Evolutionary conservation across 2,888 invertebrate species (phyloP).

Genomic region (Lutraria lutraria): DNA sequence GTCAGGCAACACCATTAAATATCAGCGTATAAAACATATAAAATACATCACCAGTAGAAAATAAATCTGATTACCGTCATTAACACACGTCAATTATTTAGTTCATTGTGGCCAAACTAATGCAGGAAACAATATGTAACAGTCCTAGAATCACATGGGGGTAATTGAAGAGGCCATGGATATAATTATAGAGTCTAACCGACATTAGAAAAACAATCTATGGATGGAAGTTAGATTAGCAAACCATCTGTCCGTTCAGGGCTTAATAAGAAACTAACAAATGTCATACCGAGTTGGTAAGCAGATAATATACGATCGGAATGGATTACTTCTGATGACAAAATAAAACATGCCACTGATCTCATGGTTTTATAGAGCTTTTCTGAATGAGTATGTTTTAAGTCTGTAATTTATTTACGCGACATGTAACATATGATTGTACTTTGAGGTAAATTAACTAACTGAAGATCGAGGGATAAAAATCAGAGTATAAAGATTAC

Average conservation of each 20-base stretch:
- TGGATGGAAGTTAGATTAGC: background rate
- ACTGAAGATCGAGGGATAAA: too few relatives aligned
- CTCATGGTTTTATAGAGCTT: constrained; percentile 8
- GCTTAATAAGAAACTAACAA: background rate
- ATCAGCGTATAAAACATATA: constrained; percentile 11
- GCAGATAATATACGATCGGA: constrained; percentile 25
- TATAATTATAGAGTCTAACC: background rate
- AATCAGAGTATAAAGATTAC: too few relatives aligned
- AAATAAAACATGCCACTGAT: constrained; percentile 35
- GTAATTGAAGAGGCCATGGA: background rate
- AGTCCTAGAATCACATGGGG: background rate
- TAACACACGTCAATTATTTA: background rate
- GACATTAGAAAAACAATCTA: background rate
- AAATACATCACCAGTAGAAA: background rate
- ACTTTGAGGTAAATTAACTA: too few relatives aligned
- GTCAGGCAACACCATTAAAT: background rate
- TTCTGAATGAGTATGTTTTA: background rate
- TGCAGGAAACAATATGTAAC: background rate
- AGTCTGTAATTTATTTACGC: background rate
- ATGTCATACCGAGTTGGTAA: background rate
- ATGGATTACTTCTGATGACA: constrained; percentile 32
- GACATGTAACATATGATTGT: too few relatives aligned
- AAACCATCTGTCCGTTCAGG: background rate
- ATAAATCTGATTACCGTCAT: constrained; percentile 6
- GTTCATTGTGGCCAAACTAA: background rate